Base-by-base conservation (phyloP, 2,888 invertebrate genomes). In the Pristionchus maxplancki region DNA sequence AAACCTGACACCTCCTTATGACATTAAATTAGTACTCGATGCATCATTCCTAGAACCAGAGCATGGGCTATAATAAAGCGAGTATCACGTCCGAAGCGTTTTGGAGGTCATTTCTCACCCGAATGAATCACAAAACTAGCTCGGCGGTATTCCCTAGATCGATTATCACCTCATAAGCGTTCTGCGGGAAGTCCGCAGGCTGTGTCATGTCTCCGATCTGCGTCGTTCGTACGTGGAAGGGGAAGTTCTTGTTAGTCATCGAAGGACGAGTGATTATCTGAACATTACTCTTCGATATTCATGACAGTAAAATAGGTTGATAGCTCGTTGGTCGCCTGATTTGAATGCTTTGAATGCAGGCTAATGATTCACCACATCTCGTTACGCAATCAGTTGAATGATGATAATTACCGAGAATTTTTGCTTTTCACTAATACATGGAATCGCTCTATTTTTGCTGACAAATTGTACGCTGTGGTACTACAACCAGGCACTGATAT, bases 201-300 rank as follows among this genome's bases (percentile, higher is more conserved):
- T 53, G 44, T 0, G 78, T 40, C 40, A 81, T 81, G n/a, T 88
- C 88, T 28, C 88, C 90, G 37, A 96, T 95, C 95, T 97, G 97
- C 0, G 97, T 97, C 0, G 97, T 97, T 87, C 97, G 95, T 48
- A 97, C 97, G 95, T 98, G 97, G 95, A 97, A 98, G 0, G 98
- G 98, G 93, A 98, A 97, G 94, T 97, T 97, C 93, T 96, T 97
- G 94, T 97, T 97, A 0, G 97, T 97, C 89, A 97, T 96, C 1
- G 97, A 97, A 4, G 98, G 98, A 94, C 97, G 95, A 0, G 97
- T 97, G 89, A 97, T 95, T 89, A 97, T 95, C 97, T 97, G 95
- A 8, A 96, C n/a, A n/a, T n/a, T n/a, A n/a, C n/a, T n/a, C n/a
- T 78, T 17, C 17, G 15, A 9, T 17, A 24, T 31, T 40, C 34